Conservation (phyloP, 1,140 invertebrate genomes). For the Mylabris phalerata region DNA sequence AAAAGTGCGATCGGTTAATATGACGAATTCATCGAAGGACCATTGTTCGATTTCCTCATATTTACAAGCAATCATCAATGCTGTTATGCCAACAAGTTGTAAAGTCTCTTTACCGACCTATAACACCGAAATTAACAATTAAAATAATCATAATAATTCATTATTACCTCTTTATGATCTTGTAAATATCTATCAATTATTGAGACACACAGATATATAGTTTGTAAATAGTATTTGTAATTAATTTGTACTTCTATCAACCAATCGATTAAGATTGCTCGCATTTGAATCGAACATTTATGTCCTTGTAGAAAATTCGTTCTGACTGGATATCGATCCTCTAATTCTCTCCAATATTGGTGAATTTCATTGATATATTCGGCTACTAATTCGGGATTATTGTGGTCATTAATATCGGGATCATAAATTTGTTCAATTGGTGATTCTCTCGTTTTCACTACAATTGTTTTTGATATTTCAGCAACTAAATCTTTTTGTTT, state of each 20-base stretch:
- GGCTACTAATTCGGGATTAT: constrained; percentile 70
- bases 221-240: constrained; percentile 85
- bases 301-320: constrained; percentile 59
- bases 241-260: constrained; percentile 85
- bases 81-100: constrained; percentile 86
- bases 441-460: too few species aligned
- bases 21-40: constrained; percentile 78
- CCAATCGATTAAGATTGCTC: constrained; percentile 87
- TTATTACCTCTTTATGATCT: constrained; percentile 42
- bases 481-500: too few species aligned
- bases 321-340: constrained; percentile 57
- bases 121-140: constrained; percentile 31
- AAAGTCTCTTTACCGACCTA: constrained; percentile 62
- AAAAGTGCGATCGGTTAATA: constrained; percentile 77
- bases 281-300: constrained; percentile 73
- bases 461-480: too few species aligned
- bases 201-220: constrained; percentile 80
- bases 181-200: constrained; percentile 90
- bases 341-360: constrained; percentile 64
- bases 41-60: constrained; percentile 94
- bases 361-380: constrained; percentile 85
- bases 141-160: too few species aligned
- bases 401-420: constrained; percentile 15
- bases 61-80: constrained; percentile 88
- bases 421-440: too few species aligned